Base-by-base conservation (phyloP, 2,113 vertebrate genomes). In the Lamprologus tigripictilis region DNA sequence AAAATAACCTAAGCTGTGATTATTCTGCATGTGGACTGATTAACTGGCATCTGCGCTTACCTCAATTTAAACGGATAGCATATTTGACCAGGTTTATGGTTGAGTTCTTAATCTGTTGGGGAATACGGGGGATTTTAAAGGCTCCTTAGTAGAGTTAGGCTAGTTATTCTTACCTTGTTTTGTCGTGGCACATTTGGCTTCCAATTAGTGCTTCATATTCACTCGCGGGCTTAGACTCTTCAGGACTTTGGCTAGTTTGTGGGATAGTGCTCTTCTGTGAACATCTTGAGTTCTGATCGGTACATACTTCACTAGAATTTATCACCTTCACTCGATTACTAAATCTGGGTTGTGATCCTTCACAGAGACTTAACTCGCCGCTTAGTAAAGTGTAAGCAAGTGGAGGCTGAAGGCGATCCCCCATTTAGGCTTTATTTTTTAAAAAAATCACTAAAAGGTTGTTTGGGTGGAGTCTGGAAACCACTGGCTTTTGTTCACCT, bases 1-100 rank as follows among this genome's bases (percentile, higher is more conserved):
- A 90, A 89, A 47, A 85, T 47, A 73, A 80, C 71, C 57, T 71
- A 93, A 93, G 45, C 92, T 92, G 92, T 93, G 89, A 93, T 86
- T 84, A 79, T 89, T 90, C 57, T 58, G n/a, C 66, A 4, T 40
- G 82, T 84, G 35, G 81, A 86, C 79, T 84, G 84, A 85, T 89
- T 49, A 81, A 63, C 82, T 89, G 88, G 84, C 71, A 83, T 89
- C 83, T 87, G 58, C 88, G 76, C 51, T 93, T 91, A 93, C 91
- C 93, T 95, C 88, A 86, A 58, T 55, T 81, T 89, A 9, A 63
- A 85, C 78, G 16, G 71, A 88, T 37, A 51, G 82, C 28, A 83
- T 11, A 78, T 90, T 49, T 78, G 79, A 89, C 11, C n/a, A 83
- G 80, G 66, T 49, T 91, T 84, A 40, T 87, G 83, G 78, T 81